A percentile compares a stretch with the other conserved stretches of the same genome.
Conservation (phyloP, 2,113 vertebrate species). For the Aegithalos caudatus region DNA sequence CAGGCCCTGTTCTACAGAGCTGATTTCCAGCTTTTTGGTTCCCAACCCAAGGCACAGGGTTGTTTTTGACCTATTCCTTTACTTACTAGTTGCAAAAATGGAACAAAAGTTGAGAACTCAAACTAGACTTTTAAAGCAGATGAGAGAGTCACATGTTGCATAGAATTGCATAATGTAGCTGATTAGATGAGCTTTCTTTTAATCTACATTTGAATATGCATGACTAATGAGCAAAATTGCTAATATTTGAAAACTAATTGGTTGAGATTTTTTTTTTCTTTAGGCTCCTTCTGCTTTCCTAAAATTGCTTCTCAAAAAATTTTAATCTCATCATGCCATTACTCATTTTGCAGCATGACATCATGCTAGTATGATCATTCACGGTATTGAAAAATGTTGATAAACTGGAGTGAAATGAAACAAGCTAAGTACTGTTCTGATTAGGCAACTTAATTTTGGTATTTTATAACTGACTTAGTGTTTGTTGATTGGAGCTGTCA, state of each 20-base stretch:
- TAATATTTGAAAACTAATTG: neutral
- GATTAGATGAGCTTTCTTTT: neutral
- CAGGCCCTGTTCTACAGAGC: neutral
- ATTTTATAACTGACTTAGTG: neutral
- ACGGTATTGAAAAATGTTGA: neutral
- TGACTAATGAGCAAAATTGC: neutral
- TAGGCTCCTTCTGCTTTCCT: neutral
- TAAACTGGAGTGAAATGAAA: neutral
- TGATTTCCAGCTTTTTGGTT: neutral
- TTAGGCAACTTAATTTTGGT: neutral
- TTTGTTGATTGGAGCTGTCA: neutral
- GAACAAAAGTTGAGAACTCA: neutral
- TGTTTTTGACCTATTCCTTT: neutral
- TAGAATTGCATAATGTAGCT: neutral
- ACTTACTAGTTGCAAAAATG: neutral
- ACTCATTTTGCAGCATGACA: neutral
- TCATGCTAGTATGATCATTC: neutral
- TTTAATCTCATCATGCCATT: neutral
- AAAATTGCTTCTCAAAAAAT: neutral
- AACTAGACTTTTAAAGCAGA: neutral
- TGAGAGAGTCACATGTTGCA: neutral
- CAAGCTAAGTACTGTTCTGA: neutral
- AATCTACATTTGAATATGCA: neutral
- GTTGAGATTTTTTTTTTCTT: neutral
- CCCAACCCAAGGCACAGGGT: accelerated